phyloP scores from a whole-genome alignment of 2,113 vertebrate species.

The Vulpes vulpes region DNA sequence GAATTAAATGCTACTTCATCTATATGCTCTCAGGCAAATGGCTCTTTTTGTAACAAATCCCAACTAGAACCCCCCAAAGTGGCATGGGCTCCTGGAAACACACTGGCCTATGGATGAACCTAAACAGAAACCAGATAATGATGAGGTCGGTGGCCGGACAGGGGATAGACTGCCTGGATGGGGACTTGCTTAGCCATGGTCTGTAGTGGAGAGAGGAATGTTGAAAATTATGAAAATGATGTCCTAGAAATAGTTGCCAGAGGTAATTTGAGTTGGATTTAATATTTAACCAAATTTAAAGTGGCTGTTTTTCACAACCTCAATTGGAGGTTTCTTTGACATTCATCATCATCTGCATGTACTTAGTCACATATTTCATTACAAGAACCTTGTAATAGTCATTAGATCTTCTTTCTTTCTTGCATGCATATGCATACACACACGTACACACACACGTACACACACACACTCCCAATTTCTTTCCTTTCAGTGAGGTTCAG shows the following conservation, averaged over 20 bases:
- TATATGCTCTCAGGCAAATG: not conserved
- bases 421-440: not conserved
- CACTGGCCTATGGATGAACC: not conserved
- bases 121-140: not conserved
- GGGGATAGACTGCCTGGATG: not conserved
- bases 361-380: constrained; percentile 1
- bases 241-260: not conserved
- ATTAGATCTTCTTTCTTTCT: not conserved
- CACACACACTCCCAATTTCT: not conserved
- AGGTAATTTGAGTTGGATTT: not conserved
- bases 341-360: not conserved
- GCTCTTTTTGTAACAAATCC: not conserved
- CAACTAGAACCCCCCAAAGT: not conserved
- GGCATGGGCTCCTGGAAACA: not conserved
- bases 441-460: fast-evolving
- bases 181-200: not conserved
- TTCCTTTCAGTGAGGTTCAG: constrained; percentile 16
- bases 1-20: not conserved
- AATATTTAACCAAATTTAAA: constrained; percentile 32
- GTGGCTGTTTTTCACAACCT: not conserved
- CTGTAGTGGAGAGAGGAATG: not conserved
- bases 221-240: constrained; percentile 1
- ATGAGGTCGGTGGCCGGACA: not conserved
- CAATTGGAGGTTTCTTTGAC: not conserved
- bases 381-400: not conserved